Percentiles rank a stretch among this genome's conserved stretches.
phyloP scores from a whole-genome alignment of 2,797 vertebrate species.

The Lacerta bilineata region DNA sequence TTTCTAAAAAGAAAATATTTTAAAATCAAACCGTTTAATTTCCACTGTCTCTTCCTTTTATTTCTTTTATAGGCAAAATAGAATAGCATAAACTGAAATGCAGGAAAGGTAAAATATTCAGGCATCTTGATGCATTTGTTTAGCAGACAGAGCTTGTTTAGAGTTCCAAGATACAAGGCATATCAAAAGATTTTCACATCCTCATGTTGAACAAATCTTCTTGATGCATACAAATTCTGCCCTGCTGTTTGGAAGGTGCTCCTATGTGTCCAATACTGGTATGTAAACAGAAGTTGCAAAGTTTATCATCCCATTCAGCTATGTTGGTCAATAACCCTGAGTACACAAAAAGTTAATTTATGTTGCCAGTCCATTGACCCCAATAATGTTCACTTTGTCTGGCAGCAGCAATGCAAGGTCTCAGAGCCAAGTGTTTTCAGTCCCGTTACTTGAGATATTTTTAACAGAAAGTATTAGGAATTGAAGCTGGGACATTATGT shows the following conservation, averaged over 20 bases:
- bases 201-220: background rate
- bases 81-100: background rate
- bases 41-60: background rate
- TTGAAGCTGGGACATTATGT: too few relatives aligned
- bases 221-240: background rate
- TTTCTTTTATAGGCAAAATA: background rate
- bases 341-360: background rate
- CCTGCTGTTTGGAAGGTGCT: too few relatives aligned
- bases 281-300: too few relatives aligned
- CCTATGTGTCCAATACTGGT: too few relatives aligned
- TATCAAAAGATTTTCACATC: background rate
- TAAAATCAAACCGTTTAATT: background rate
- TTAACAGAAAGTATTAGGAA: background rate
- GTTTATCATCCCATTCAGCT: background rate
- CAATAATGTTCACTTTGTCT: background rate
- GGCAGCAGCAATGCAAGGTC: background rate
- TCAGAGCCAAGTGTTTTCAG: background rate
- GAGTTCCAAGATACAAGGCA: background rate
- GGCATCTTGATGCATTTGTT: background rate
- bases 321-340: background rate
- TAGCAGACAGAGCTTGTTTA: background rate
- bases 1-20: slow-evolving; percentile 17
- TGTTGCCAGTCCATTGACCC: background rate
- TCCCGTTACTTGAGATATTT: background rate
- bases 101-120: background rate